These are phyloP conservation scores for Melanocharis versteri DNA, from an alignment of 2,113 vertebrate genomes.

Conservation along the genomic window DNA sequence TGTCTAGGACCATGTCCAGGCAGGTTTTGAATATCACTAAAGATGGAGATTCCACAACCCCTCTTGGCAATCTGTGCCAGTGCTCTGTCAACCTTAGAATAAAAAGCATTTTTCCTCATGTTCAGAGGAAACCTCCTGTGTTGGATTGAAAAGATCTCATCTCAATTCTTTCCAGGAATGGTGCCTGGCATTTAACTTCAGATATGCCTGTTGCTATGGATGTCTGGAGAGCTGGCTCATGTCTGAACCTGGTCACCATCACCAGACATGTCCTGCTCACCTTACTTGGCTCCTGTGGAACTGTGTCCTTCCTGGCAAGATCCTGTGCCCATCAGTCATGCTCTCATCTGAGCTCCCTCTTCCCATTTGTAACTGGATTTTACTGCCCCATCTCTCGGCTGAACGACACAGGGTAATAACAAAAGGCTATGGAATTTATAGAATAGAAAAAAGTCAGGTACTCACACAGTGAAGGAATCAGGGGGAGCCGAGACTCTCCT, in stretches of 20 bases:
- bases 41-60: background rate
- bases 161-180: background rate
- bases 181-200: background rate
- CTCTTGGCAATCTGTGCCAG: background rate
- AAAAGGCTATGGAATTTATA: background rate
- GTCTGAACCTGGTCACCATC: background rate
- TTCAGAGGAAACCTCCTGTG: background rate
- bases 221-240: background rate
- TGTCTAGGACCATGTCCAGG: background rate
- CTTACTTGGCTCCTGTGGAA: background rate
- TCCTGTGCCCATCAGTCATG: background rate
- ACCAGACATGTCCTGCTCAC: background rate
- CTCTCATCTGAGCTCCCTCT: background rate
- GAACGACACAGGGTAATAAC: background rate
- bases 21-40: background rate
- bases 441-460: slow-evolving; percentile 70
- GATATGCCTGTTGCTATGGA: background rate
- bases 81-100: background rate
- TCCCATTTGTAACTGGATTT: background rate
- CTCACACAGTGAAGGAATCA: slow-evolving; percentile 98
- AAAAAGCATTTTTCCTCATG: background rate
- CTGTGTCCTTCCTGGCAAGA: background rate
- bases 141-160: background rate
- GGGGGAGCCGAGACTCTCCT: slow-evolving; percentile 98
- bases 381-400: background rate